Conservation (phyloP, 2,888 invertebrate species). For the Amphipyra tragopoginis region DNA sequence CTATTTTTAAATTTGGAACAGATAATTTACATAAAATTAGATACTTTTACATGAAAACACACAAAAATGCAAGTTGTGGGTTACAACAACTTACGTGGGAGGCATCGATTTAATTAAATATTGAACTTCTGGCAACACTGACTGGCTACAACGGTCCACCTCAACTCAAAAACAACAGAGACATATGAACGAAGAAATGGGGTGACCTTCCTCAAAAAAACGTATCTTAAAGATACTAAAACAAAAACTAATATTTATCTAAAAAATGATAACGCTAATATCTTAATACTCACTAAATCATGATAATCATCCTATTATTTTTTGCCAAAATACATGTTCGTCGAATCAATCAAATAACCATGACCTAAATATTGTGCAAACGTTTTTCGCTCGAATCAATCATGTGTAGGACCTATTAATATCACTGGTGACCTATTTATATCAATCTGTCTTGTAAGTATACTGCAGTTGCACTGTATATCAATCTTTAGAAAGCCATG, state of each 20-base stretch:
- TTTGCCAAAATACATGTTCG: slow-evolving; percentile 9
- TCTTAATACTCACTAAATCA: slow-evolving; percentile 8
- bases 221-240: not conserved
- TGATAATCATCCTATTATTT: slow-evolving; percentile 6
- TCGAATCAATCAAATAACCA: slow-evolving; percentile 36
- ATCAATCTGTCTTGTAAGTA: slow-evolving; percentile 18
- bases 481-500: slow-evolving; percentile 17
- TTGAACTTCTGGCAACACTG: no score
- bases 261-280: slow-evolving; percentile 14
- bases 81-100: no score
- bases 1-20: no score
- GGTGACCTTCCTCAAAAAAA: slow-evolving; percentile 6
- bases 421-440: slow-evolving; percentile 32
- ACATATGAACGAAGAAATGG: slow-evolving; percentile 14
- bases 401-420: slow-evolving; percentile 33
- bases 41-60: no score
- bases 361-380: slow-evolving; percentile 44
- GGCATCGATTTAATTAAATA: no score
- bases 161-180: not conserved
- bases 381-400: slow-evolving; percentile 36
- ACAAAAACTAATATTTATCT: slow-evolving; percentile 25
- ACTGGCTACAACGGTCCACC: no score
- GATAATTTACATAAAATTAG: no score
- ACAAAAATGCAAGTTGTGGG: no score
- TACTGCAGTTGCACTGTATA: slow-evolving; percentile 17